A percentile compares a stretch with the other conserved stretches of the same genome.
These are phyloP conservation scores for Enteromius fasciolatus DNA, from an alignment of 2,797 vertebrate genomes.

Conservation along the genomic window DNA sequence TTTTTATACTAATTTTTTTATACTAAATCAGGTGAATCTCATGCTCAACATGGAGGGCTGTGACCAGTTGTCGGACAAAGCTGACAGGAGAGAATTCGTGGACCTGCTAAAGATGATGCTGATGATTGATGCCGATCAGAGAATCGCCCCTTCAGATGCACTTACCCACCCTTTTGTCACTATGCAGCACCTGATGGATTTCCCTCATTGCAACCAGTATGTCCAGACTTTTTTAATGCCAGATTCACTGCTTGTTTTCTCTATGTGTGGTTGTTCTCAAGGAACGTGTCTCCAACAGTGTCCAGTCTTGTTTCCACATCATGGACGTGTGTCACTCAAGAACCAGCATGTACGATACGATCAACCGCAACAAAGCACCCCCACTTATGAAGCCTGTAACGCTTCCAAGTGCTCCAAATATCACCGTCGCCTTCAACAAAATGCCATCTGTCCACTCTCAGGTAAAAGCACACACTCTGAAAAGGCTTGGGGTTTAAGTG, in stretches of 20 bases:
- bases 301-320: constrained; percentile 97
- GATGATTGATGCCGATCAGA: constrained; percentile 90
- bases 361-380: constrained; percentile 91
- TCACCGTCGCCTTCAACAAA: constrained; percentile 88
- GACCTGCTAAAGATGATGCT: constrained; percentile 95
- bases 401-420: constrained; percentile 78
- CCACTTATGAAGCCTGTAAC: constrained; percentile 84
- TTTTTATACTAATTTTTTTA: neutral
- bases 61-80: constrained; percentile 94
- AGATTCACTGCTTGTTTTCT: neutral
- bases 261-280: neutral
- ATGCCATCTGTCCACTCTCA: constrained; percentile 88
- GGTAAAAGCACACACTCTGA: constrained; percentile 72
- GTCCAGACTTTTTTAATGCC: constrained; percentile 57
- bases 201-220: constrained; percentile 96
- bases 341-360: constrained; percentile 82
- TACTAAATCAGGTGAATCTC: constrained; percentile 87
- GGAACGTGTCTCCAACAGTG: constrained; percentile 72
- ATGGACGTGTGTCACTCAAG: constrained; percentile 94
- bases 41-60: constrained; percentile 91
- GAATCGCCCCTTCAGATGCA: constrained; percentile 88
- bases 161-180: constrained; percentile 95
- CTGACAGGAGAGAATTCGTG: constrained; percentile 94
- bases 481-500: neutral
- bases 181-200: constrained; percentile 97